Base-by-base conservation (phyloP, 2,888 invertebrate genomes). In the Drosophila macrospina region DNA sequence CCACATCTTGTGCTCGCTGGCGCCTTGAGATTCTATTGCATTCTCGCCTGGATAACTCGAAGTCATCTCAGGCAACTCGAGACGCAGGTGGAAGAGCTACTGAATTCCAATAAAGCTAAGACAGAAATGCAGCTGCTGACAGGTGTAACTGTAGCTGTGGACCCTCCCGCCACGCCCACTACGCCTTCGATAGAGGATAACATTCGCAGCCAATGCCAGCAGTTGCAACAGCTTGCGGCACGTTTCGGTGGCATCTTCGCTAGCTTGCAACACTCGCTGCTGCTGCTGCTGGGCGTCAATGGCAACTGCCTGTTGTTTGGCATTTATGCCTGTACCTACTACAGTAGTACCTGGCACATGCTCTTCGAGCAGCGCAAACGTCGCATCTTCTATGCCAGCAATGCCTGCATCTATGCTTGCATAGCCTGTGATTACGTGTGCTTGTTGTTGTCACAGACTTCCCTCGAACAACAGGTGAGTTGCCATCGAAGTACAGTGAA, bases 1-100 rank as follows among this genome's bases (percentile, higher is more conserved):
- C 91, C 91, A 0, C 92, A 91, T 32, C 71, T 88, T 26, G 59
- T 79, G 5, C 59, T 91, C 2, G 87, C 85, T 5, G 87, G 89
- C 1, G 64, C 84, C 0, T 10, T 86, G 30, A 68, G 78, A 11
- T 52, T 86, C n/a, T 89, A 75, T 32, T 62, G 47, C 42, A 63
- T 51, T 5, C 34, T 78, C 13, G 69, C 76, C 8, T 91, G 89
- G 86, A 37, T 91, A 0, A 59, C 79, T 0, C 64, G 78, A 0
- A 54, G 51, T 5, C 74, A 88, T 8, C 28, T 91, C 13, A 10
- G 30, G 0, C 52, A 72, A 8, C 32, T 86, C 3, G 34, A 66
- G 3, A 11, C 26, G 2, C 67, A 68, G 36, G 51, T 82, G 4
- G 59, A 67, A 0, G 64, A 67, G 20, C 42, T 68, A 8, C 28